Evolutionary conservation across 2,888 invertebrate genomes (phyloP).

Genomic region (Lycocerus yunnanus): DNA sequence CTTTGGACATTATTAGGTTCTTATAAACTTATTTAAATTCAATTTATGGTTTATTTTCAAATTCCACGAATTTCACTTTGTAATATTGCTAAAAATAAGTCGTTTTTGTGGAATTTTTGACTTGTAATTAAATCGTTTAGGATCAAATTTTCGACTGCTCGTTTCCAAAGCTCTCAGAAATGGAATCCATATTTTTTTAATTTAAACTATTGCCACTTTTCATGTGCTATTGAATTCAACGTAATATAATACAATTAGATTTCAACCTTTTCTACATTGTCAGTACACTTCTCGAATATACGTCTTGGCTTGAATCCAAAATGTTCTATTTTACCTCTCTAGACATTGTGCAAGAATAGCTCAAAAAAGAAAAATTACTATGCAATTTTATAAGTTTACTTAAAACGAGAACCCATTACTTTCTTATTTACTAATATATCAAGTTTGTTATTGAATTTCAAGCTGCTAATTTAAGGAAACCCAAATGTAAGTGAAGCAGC

Average conservation of each 20-base stretch:
- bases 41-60: too few species aligned
- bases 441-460: slow-evolving; percentile 8
- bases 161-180: not conserved
- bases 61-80: not conserved
- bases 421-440: slow-evolving; percentile 1
- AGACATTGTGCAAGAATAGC: slow-evolving; percentile 4
- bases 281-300: slow-evolving; percentile 1
- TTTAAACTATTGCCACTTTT: not conserved
- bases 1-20: too few species aligned
- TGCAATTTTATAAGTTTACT: not conserved
- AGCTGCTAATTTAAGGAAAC: slow-evolving; percentile 9
- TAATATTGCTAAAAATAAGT: not conserved
- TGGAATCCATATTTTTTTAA: not conserved
- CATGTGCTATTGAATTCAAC: not conserved
- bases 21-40: too few species aligned
- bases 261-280: not conserved
- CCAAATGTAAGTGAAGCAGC: not conserved
- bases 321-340: not conserved
- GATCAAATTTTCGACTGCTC: not conserved
- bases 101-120: not conserved
- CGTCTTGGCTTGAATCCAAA: slow-evolving; percentile 7
- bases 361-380: not conserved
- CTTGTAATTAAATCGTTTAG: not conserved
- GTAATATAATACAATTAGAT: not conserved
- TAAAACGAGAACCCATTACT: not conserved